These are phyloP conservation scores for Bubalus kerabau DNA, from an alignment of 2,113 vertebrate species.

Conservation along the genomic window DNA sequence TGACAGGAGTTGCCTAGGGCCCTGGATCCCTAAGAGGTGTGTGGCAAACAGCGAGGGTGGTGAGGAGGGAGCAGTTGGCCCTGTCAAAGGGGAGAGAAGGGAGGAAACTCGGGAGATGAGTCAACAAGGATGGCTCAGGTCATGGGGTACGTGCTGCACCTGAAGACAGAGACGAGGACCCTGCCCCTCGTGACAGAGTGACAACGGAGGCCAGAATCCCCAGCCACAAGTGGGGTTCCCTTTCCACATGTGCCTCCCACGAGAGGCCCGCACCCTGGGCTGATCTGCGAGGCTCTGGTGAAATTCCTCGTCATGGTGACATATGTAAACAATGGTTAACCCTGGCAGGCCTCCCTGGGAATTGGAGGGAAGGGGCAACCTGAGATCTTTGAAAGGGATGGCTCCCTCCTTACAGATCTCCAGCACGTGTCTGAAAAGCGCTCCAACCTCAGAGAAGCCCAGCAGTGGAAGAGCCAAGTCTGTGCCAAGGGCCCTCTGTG, in stretches of 20 bases:
- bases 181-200: background rate
- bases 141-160: background rate
- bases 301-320: background rate
- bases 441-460: background rate
- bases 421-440: background rate
- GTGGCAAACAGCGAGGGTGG: accelerated
- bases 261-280: background rate
- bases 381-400: background rate
- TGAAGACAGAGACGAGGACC: background rate
- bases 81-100: accelerated
- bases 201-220: background rate
- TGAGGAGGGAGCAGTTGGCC: background rate
- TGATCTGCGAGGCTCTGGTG: background rate
- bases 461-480: background rate
- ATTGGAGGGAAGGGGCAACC: background rate
- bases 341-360: background rate
- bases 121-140: background rate
- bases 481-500: background rate
- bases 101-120: background rate
- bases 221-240: background rate
- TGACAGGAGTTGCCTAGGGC: too few relatives aligned
- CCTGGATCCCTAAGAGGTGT: background rate
- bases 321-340: background rate
- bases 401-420: background rate
- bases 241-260: background rate